Evolutionary conservation across 2,888 invertebrate species (phyloP), one percentile per base, ranked within the genome.

Genomic region (Myathropa florea): DNA sequence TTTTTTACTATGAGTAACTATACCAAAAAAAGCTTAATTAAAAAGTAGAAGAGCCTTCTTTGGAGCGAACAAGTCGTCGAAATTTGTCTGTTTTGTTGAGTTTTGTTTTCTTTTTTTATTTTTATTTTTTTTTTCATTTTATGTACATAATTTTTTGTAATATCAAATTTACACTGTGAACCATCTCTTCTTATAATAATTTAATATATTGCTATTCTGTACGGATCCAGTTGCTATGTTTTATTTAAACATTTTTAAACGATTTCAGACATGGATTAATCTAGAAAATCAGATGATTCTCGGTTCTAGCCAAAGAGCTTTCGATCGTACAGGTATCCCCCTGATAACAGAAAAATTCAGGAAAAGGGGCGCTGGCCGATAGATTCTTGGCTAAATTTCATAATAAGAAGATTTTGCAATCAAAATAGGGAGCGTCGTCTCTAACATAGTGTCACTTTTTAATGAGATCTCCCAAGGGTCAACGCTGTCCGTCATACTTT

Each of bases 1-100:
- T 75, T 81, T 85, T 85, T 77, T 72, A 85, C 77, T 77, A 81
- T 70, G 59, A 82, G 72, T 85, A 81, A 81, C 85, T 81, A 78
- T 79, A 83, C 83, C 83, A 82, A 68, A 81, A 77, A 79, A 82
- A 24, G 75, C 39, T 68, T 81, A 81, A 77, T 18, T 68, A 65
- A 68, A 67, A 75, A 57, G 24, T 73, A 39, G 30, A 65, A 59
- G 12, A 53, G 57, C 68, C 55, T 64, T 18, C 33, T 72, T 71
- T 61, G 59, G 23, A 39, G 18, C 53, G 53, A 55, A 46, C 10
- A 26, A 60, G 18, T 77, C 60, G 65, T 70, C 59, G 18, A 65
- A 57, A 36, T 61, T n/a, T 7, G 82, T 82, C 77, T 85, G 85
- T 85, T 85, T 59, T 71, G 61, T 76, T 84, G 63, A 63, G 24